Evolutionary conservation across 2,797 vertebrate species (phyloP).

Genomic region (Eidolon dupreanum): DNA sequence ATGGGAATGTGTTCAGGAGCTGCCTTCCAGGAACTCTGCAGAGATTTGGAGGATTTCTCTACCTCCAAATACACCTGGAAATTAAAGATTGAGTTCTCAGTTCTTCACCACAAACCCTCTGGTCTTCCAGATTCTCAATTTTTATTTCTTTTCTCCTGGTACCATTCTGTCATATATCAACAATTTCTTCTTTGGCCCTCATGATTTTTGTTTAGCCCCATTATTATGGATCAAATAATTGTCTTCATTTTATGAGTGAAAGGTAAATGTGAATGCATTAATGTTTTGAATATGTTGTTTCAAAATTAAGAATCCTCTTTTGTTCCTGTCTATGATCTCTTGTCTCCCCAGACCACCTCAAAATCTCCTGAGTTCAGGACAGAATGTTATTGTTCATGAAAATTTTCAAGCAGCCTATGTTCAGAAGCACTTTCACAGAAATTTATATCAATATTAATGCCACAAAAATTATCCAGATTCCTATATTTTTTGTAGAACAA

Average conservation of each 20-base stretch:
- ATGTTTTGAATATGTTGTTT: not conserved
- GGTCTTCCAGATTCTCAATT: not conserved
- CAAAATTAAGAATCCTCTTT: not conserved
- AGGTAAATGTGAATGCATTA: not conserved
- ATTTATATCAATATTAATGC: not conserved
- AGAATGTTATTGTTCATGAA: not conserved
- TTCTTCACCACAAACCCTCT: not conserved
- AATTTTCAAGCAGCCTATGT: not conserved
- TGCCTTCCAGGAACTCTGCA: too few species aligned
- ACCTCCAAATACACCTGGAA: too few species aligned
- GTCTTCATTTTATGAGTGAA: not conserved
- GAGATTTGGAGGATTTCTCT: not conserved
- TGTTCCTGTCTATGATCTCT: not conserved
- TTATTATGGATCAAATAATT: not conserved
- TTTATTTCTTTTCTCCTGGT: not conserved
- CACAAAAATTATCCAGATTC: not conserved
- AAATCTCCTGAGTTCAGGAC: not conserved
- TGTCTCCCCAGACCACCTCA: not conserved
- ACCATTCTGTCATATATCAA: not conserved
- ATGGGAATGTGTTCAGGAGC: too few species aligned
- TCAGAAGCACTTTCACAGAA: not conserved
- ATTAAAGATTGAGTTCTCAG: too few species aligned
- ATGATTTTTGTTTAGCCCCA: not conserved
- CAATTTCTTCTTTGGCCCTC: not conserved
- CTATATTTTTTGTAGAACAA: not conserved